Conservation (phyloP, 2,797 vertebrate genomes). For the Sebastes oblongus region DNA sequence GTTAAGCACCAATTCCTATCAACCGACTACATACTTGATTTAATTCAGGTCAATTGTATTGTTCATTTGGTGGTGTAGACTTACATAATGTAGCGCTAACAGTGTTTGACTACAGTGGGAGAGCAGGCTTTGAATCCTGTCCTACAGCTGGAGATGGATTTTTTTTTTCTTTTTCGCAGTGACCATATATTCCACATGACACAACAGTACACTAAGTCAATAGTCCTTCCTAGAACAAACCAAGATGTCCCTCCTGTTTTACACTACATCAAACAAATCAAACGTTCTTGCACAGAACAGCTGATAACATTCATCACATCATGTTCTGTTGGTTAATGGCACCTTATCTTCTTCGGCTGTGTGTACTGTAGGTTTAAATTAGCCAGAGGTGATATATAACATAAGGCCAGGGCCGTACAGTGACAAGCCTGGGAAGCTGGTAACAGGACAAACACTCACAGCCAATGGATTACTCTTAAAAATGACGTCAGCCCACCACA, state of each 20-base stretch:
- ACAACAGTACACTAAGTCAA: neutral
- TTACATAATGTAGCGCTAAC: neutral
- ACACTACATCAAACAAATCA: constrained; percentile 17
- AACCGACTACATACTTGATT: neutral
- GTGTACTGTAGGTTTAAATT: constrained; percentile 9
- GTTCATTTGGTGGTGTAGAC: neutral
- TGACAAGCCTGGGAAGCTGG: constrained; percentile 30
- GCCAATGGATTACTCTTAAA: neutral
- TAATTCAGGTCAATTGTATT: neutral
- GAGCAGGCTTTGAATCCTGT: neutral
- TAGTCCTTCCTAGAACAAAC: neutral
- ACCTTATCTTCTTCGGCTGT: constrained; percentile 12
- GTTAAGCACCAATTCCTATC: neutral
- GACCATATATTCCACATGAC: neutral
- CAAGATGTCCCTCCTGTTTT: neutral
- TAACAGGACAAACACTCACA: constrained; percentile 12
- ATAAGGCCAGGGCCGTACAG: neutral
- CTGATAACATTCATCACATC: constrained; percentile 20
- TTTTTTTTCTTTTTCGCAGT: neutral
- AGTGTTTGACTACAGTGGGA: neutral
- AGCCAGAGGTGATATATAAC: neutral
- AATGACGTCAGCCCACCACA: neutral
- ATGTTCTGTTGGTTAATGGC: neutral
- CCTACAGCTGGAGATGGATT: neutral
- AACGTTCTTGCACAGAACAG: constrained; percentile 4